These are phyloP conservation scores for Patiria miniata DNA, from an alignment of 35 echinoderm and acorn worm species.

Conservation along the genomic window DNA sequence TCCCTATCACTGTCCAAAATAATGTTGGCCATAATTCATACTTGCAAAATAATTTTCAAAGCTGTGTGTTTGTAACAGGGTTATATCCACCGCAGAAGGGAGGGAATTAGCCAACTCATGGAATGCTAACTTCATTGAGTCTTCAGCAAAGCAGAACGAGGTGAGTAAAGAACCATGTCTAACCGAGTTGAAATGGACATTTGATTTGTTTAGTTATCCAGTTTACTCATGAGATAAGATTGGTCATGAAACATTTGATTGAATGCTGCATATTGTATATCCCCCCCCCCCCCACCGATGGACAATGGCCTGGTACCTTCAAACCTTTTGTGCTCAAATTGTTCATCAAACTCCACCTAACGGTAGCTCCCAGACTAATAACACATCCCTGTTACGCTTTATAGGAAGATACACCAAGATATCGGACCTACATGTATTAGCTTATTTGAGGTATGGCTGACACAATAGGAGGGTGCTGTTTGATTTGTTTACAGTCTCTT, in stretches of 20 bases:
- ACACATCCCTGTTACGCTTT: no score
- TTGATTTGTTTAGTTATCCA: neutral
- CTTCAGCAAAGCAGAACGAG: conserved; percentile 99
- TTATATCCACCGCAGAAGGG: conserved; percentile 74
- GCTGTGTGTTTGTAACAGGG: conserved; percentile 26
- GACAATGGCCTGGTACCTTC: neutral
- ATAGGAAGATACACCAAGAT: no score
- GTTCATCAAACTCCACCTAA: no score
- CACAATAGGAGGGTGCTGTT: no score
- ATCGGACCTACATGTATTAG: no score
- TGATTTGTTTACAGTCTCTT: no score
- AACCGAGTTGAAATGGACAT: neutral
- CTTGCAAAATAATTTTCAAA: no score
- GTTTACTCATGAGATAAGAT: neutral
- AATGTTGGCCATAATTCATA: no score
- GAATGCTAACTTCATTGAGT: conserved; percentile 97
- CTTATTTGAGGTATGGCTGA: no score
- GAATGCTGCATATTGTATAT: neutral
- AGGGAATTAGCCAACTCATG: conserved; percentile 91
- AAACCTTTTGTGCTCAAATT: no score
- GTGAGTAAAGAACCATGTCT: conserved; percentile 44
- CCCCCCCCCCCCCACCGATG: neutral
- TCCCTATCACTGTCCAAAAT: no score
- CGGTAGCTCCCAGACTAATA: no score
- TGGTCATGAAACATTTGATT: neutral